Conservation (phyloP, 2,113 vertebrate species). For the Gobius niger region DNA sequence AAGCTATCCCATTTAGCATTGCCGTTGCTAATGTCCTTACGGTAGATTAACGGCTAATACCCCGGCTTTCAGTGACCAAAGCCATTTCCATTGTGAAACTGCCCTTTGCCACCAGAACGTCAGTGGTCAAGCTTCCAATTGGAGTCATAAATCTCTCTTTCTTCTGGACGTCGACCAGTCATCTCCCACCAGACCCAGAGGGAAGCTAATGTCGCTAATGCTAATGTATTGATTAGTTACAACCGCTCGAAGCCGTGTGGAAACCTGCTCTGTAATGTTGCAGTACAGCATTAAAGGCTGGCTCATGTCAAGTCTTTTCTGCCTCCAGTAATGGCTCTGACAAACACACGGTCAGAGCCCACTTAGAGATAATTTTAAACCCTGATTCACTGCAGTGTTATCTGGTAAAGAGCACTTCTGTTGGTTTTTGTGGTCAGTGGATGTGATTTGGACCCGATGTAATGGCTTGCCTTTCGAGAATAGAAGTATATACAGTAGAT, state of each 20-base stretch:
- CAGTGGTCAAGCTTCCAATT: not conserved
- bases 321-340: not conserved
- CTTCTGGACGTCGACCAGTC: not conserved
- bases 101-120: conserved; percentile 37
- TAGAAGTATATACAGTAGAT: not conserved
- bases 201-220: not conserved
- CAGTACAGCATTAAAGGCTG: not conserved
- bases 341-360: not conserved
- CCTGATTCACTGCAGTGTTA: conserved; percentile 11
- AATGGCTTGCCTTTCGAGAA: conserved; percentile 15
- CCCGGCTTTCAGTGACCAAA: conserved; percentile 39
- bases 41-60: conserved; percentile 38
- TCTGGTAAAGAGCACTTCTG: conserved; percentile 10
- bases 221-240: not conserved
- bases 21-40: conserved; percentile 54
- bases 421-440: not conserved
- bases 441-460: conserved; percentile 18
- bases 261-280: not conserved
- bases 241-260: not conserved
- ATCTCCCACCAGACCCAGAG: not conserved
- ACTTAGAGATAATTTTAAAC: conserved; percentile 9
- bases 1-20: conserved; percentile 54
- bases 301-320: not conserved
- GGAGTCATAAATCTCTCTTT: conserved; percentile 7
- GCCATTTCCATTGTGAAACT: conserved; percentile 33